phyloP scores from a whole-genome alignment of 2,797 vertebrate species.

The Hippocampus kuda region DNA sequence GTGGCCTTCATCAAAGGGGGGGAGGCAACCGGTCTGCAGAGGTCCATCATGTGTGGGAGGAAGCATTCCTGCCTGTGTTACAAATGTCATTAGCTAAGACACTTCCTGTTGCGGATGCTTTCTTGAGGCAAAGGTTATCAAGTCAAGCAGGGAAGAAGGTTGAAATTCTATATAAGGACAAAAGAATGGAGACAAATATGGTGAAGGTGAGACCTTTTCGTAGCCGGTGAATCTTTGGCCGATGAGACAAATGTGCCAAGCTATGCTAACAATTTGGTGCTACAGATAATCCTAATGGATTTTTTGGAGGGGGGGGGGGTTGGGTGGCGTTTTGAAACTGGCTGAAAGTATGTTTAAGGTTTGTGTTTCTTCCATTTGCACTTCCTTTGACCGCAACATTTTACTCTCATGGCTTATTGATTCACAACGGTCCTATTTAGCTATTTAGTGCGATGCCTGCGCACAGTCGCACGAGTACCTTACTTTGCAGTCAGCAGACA shows the following conservation, averaged over 20 bases:
- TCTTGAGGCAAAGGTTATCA: neutral
- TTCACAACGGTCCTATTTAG: neutral
- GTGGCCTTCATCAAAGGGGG: slow-evolving; percentile 52
- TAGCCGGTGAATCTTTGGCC: neutral
- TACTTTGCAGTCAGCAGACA: slow-evolving; percentile 50
- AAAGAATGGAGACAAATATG: neutral
- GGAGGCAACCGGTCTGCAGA: slow-evolving; percentile 37
- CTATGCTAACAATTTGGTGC: neutral
- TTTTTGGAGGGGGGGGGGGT: neutral
- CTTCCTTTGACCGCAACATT: neutral
- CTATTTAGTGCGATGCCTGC: neutral
- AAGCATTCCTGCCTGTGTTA: neutral
- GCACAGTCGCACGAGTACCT: neutral
- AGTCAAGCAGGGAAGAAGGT: neutral
- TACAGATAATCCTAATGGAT: neutral
- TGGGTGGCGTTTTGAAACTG: neutral
- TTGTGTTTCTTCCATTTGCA: neutral
- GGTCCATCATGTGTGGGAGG: slow-evolving; percentile 9
- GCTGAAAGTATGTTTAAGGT: neutral
- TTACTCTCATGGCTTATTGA: neutral
- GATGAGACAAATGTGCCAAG: neutral
- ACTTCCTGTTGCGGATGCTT: slow-evolving; percentile 3
- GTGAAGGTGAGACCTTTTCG: neutral
- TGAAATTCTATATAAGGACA: neutral
- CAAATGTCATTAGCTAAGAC: slow-evolving; percentile 26